Conservation (phyloP, 2,888 invertebrate genomes). For the Ichneumoninae sp. region DNA sequence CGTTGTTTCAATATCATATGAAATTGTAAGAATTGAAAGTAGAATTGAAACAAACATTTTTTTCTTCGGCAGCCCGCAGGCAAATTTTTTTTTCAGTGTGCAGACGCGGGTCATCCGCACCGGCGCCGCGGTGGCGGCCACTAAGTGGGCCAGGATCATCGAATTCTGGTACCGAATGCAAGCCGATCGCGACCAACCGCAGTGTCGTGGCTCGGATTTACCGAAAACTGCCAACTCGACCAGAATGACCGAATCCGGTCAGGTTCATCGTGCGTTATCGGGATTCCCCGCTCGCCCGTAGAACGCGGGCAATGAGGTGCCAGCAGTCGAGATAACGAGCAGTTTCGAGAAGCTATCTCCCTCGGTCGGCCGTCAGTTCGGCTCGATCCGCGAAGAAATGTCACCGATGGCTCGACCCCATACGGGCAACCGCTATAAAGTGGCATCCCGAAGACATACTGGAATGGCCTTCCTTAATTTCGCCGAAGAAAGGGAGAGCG, state of each 20-base stretch:
- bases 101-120: too few relatives aligned
- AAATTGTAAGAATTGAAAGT: too few relatives aligned
- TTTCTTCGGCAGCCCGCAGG: too few relatives aligned
- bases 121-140: not conserved
- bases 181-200: too few relatives aligned
- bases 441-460: conserved; percentile 71
- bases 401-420: conserved; percentile 72
- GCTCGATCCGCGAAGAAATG: conserved; percentile 70
- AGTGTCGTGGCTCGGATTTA: too few relatives aligned
- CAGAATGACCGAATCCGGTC: not conserved
- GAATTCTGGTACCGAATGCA: too few relatives aligned
- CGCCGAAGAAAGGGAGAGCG: conserved; percentile 59
- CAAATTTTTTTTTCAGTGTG: too few relatives aligned
- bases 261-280: conserved; percentile 15
- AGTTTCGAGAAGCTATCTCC: conserved; percentile 65
- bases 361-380: conserved; percentile 7
- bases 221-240: not conserved
- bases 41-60: too few relatives aligned
- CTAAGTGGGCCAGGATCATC: not conserved
- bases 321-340: conserved; percentile 63
- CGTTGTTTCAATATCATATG: too few relatives aligned
- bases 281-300: conserved; percentile 29
- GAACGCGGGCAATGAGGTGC: conserved; percentile 25
- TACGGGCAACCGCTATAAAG: conserved; percentile 75
- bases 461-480: conserved; percentile 74